Percentiles rank a stretch among this genome's conserved stretches.
These are phyloP conservation scores for Platycheirus rosarum DNA, from an alignment of 2,888 invertebrate genomes.

Conservation along the genomic window DNA sequence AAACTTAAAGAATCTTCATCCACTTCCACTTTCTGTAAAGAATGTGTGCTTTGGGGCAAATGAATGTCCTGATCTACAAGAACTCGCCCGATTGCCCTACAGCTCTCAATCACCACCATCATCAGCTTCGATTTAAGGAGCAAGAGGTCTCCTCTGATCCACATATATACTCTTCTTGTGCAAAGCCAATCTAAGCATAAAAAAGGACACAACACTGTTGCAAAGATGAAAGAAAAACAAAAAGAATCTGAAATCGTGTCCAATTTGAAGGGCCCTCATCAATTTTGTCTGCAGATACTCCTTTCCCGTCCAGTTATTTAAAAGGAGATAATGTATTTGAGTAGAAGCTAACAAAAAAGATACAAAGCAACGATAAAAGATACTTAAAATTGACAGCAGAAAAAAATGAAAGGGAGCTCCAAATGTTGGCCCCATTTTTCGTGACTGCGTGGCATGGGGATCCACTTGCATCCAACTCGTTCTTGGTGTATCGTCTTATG, in stretches of 20 bases:
- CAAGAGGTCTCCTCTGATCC: constrained; percentile 26
- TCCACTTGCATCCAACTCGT: constrained; percentile 34
- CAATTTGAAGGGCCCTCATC: constrained; percentile 69
- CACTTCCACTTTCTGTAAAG: constrained; percentile 70
- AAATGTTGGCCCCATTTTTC: constrained; percentile 66
- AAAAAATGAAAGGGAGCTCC: constrained; percentile 54
- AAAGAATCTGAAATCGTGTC: constrained; percentile 51
- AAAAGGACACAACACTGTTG: constrained; percentile 2
- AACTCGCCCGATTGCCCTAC: constrained; percentile 72
- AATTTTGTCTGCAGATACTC: constrained; percentile 60
- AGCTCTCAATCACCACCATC: constrained; percentile 71
- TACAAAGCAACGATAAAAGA: constrained; percentile 2
- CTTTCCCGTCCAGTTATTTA: constrained; percentile 54
- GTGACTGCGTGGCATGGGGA: constrained; percentile 32
- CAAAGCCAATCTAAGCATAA: constrained; percentile 17
- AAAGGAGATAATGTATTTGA: constrained; percentile 20
- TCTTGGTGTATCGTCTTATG: constrained; percentile 2
- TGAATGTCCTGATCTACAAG: constrained; percentile 50
- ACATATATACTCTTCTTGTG: constrained; percentile 1
- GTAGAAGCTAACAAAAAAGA: constrained; percentile 11
- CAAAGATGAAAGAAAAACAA: background rate
- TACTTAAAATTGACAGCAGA: constrained; percentile 13
- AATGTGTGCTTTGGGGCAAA: constrained; percentile 42
- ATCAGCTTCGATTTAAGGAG: constrained; percentile 44
- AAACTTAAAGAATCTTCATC: constrained; percentile 28